phyloP scores from a whole-genome alignment of 1,140 invertebrate species.

The Sinonovacula constricta region DNA sequence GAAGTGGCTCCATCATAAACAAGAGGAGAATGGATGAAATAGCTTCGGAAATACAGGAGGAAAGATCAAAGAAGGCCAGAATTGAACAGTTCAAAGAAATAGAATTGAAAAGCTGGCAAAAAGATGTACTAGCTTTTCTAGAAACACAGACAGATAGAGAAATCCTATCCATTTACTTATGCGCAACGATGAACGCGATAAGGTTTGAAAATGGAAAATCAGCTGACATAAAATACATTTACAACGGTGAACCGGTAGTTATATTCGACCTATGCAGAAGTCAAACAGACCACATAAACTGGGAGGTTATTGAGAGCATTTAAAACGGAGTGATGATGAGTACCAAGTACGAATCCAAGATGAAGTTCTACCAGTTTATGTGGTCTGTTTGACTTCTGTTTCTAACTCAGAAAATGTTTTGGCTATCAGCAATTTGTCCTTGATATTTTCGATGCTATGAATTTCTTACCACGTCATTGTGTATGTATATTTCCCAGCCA shows the following conservation, averaged over 20 bases:
- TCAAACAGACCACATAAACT: neutral
- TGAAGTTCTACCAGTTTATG: neutral
- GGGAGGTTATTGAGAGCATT: neutral
- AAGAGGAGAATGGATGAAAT: neutral
- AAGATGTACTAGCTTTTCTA: neutral
- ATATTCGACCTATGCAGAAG: slow-evolving; percentile 1
- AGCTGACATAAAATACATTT: neutral
- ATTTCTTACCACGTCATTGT: too few relatives aligned
- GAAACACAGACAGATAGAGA: neutral
- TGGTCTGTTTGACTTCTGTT: too few relatives aligned
- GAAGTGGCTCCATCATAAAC: neutral
- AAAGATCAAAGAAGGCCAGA: neutral
- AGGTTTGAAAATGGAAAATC: neutral
- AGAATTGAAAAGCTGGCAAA: neutral
- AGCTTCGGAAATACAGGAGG: neutral
- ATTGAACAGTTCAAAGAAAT: neutral
- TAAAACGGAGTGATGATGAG: neutral
- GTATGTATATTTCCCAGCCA: too few relatives aligned
- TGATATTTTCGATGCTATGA: too few relatives aligned
- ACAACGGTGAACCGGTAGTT: neutral
- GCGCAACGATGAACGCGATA: neutral
- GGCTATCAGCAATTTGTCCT: too few relatives aligned
- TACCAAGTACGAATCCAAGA: neutral
- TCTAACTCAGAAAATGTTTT: too few relatives aligned
- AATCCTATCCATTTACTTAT: slow-evolving; percentile 1